phyloP scores from a whole-genome alignment of 1,140 invertebrate genomes.

The Drosophila cardini region DNA sequence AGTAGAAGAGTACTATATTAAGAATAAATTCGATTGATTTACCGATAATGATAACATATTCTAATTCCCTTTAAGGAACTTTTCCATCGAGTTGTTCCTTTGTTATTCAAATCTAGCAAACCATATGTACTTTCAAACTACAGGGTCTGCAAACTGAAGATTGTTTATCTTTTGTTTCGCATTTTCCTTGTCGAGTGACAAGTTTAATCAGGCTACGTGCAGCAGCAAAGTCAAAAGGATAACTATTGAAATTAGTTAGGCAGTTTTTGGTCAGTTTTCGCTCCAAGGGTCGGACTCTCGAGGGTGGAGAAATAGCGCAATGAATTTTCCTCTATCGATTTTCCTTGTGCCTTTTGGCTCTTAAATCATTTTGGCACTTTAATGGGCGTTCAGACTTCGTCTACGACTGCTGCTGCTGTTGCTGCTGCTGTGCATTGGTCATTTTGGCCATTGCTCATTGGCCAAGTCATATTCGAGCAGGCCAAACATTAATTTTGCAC shows the following conservation, averaged over 20 bases:
- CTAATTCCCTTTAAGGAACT: no score
- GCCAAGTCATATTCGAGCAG: slow-evolving; percentile 42
- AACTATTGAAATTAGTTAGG: slow-evolving; percentile 80
- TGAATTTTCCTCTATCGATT: slow-evolving; percentile 62
- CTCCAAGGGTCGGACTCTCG: not conserved
- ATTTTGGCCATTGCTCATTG: slow-evolving; percentile 31
- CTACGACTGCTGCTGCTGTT: not conserved
- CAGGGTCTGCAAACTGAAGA: slow-evolving; percentile 15
- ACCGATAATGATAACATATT: no score
- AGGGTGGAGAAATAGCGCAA: slow-evolving; percentile 1
- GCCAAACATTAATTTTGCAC: slow-evolving; percentile 71
- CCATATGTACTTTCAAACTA: no score
- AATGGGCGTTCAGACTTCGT: slow-evolving; percentile 35
- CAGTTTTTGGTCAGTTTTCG: slow-evolving; percentile 40
- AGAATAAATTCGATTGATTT: no score
- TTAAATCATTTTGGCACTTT: slow-evolving; percentile 78
- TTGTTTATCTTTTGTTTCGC: slow-evolving; percentile 80
- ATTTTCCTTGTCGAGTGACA: slow-evolving; percentile 59
- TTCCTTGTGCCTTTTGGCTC: slow-evolving; percentile 28
- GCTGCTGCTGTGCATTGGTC: slow-evolving; percentile 9
- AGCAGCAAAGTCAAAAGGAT: slow-evolving; percentile 66
- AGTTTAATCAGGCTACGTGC: slow-evolving; percentile 76
- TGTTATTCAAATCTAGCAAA: no score
- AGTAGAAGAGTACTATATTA: no score
- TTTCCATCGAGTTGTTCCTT: no score